phyloP scores from a whole-genome alignment of 2,113 vertebrate species.

The Otis tarda region DNA sequence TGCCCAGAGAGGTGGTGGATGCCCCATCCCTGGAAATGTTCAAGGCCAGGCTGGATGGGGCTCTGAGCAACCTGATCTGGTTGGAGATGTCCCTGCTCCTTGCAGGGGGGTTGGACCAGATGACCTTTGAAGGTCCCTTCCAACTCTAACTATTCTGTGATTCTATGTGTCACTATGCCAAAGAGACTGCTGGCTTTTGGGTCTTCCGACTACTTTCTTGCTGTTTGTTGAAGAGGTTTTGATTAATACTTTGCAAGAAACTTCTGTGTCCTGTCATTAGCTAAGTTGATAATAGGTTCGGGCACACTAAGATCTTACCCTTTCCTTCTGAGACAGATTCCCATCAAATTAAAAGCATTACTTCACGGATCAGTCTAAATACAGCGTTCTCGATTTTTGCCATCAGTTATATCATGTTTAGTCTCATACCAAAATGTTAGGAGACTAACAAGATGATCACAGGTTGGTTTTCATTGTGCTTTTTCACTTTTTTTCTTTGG shows the following conservation, averaged over 20 bases:
- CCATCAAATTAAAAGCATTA: neutral
- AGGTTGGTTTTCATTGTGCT: neutral
- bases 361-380: neutral
- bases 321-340: neutral
- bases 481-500: neutral
- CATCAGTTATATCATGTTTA: neutral
- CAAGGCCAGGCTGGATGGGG: no score
- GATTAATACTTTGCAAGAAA: neutral
- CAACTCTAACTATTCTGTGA: no score
- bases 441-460: neutral
- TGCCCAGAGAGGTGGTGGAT: no score
- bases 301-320: neutral
- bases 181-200: neutral
- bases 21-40: no score
- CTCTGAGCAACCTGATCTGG: no score
- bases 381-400: neutral
- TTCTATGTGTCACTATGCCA: neutral
- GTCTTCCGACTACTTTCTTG: neutral
- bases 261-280: neutral
- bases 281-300: neutral
- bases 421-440: neutral
- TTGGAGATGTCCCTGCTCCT: no score
- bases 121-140: no score
- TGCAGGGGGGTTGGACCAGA: no score
- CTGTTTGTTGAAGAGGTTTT: neutral